Conservation (phyloP, 2,888 invertebrate species). For the Coleophora deauratella region DNA sequence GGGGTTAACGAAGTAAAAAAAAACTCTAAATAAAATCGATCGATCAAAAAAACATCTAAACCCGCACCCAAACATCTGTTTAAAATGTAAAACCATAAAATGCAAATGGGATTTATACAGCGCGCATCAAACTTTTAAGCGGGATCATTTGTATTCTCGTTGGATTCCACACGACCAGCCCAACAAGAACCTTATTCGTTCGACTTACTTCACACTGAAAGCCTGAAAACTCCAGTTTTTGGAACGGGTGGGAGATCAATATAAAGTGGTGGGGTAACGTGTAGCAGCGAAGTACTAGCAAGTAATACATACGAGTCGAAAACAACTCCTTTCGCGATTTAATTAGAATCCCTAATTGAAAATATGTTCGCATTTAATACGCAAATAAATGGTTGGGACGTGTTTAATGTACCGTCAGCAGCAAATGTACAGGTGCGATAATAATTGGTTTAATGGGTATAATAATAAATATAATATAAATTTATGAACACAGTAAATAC, state of each 20-base stretch:
- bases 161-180: slow-evolving; percentile 37
- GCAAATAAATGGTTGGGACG: slow-evolving; percentile 43
- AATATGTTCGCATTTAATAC: slow-evolving; percentile 53
- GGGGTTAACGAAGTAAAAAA: no score
- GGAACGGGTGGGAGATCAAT: slow-evolving; percentile 21
- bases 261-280: slow-evolving; percentile 35
- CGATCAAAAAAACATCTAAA: background rate
- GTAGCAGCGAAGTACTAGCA: slow-evolving; percentile 28
- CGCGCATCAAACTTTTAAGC: slow-evolving; percentile 65
- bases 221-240: slow-evolving; percentile 5
- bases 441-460: background rate
- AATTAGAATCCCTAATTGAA: slow-evolving; percentile 59
- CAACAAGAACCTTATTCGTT: slow-evolving; percentile 21
- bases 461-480: no score
- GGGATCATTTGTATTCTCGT: slow-evolving; percentile 58
- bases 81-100: slow-evolving; percentile 60
- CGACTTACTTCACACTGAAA: slow-evolving; percentile 15
- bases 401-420: slow-evolving; percentile 25
- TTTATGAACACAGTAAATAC: no score
- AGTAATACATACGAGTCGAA: slow-evolving; percentile 51
- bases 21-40: background rate
- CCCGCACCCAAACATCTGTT: slow-evolving; percentile 42
- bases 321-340: slow-evolving; percentile 55
- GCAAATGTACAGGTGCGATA: slow-evolving; percentile 2
- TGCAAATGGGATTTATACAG: slow-evolving; percentile 61